Base-by-base conservation (phyloP, 2,888 invertebrate genomes). In the Drosophila neonasuta region DNA sequence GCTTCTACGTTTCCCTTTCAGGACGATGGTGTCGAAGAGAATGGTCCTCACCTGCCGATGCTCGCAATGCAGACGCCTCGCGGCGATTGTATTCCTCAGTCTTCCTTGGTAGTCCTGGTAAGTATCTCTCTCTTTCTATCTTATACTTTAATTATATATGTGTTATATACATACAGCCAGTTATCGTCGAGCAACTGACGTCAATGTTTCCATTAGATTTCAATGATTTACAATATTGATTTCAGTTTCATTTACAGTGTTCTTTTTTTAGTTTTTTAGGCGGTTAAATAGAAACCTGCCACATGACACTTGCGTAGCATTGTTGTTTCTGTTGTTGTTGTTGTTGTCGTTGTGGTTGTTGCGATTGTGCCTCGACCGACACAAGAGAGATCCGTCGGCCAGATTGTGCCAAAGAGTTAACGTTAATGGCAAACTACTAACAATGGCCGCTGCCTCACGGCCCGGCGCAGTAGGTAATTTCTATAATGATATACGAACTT, bases 11-110 rank as follows among this genome's bases (percentile, higher is more conserved):
- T n/a, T 48, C 54, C 46, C 5, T 94, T 94, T 10, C 93, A 97
- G 96, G 96, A 92, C 96, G 96, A 94, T 96, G 96, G 96, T 96
- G 96, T 93, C 94, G 96, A 92, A 94, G 96, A 92, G 96, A 96
- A 92, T 96, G 96, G 96, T 96, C 95, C 85, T 95, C 95, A 87
- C 96, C 95, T 87, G 95, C 95, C 85, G 96, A 96, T 91, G 95
- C 96, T 87, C 92, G 94, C 92, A 94, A 94, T 91, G 93, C 94
- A 80, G 94, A 94, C 81, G 94, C 94, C 90, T 95, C 96, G 92
- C 94, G 96, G 92, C 95, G 96, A 90, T 92, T 95, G 83, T 97
- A 96, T 92, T 96, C 96, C 92, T 96, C 96, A 91, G 96, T 97
- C 92, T 96, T 96, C 94, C 95, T 97, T 91, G 96, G 96, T 92